Evolutionary conservation across 1,140 invertebrate species (phyloP).

Genomic region (Vanessa tameamea): DNA sequence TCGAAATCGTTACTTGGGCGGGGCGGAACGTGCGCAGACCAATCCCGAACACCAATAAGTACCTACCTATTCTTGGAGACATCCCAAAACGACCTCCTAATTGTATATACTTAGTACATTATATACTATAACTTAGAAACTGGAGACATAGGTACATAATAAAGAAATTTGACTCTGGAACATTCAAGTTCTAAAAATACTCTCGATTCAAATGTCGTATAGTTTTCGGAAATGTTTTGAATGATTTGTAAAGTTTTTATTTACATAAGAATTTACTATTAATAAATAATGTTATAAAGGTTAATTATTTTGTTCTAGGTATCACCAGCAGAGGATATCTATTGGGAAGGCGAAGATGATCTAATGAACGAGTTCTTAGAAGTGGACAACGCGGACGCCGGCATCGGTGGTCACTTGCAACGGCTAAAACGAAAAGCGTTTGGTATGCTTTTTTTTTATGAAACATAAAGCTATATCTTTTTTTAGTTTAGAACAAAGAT

Average conservation of each 20-base stretch:
- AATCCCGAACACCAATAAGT: slow-evolving; percentile 54
- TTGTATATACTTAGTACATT: slow-evolving; percentile 34
- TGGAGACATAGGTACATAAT: no score
- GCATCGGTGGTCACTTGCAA: slow-evolving; percentile 41
- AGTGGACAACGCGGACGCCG: slow-evolving; percentile 53
- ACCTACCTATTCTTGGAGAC: slow-evolving; percentile 55
- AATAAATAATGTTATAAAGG: neutral
- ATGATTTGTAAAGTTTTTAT: neutral
- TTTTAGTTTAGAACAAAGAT: no score
- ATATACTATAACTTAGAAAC: slow-evolving; percentile 11
- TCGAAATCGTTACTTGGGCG: slow-evolving; percentile 58
- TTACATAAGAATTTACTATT: no score
- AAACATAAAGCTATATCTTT: no score
- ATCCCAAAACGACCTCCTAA: slow-evolving; percentile 43
- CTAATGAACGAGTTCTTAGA: slow-evolving; percentile 66
- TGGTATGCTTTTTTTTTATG: slow-evolving; percentile 24
- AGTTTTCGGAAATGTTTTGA: neutral
- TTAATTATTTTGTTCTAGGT: slow-evolving; percentile 51
- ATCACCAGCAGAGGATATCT: slow-evolving; percentile 56
- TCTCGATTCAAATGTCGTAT: no score
- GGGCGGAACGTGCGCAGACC: slow-evolving; percentile 54
- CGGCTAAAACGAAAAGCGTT: slow-evolving; percentile 49
- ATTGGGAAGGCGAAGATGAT: slow-evolving; percentile 68
- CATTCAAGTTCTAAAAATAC: no score
- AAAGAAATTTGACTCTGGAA: no score